Base-by-base conservation (phyloP, 2,888 invertebrate species). In the Podotricha telesiphe region DNA sequence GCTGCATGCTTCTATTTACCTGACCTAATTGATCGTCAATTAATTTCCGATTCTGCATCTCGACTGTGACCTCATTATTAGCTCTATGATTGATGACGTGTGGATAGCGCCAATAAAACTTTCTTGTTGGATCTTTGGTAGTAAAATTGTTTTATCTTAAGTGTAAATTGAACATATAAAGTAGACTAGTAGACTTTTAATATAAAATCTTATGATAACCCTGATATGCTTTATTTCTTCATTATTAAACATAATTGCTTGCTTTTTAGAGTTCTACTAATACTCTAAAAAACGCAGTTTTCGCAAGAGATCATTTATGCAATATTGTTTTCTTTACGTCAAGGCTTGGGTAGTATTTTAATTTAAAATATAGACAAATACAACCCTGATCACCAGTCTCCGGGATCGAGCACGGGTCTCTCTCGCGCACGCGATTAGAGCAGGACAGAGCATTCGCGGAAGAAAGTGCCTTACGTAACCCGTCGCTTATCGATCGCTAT, bases 381-480 rank as follows among this genome's bases (percentile, higher is more conserved):
- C 83, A 87, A 55, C 87, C 87, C 86, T 88, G 74, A n/a, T 47
- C 40, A 59, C 50, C 76, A 79, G 77, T 82, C 79, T 80, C 80
- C 77, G 78, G 74, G 79, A 76, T 73, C 69, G 68, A 74, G 72
- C 73, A 64, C 50, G 69, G 73, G 68, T 82, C 83, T 78, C 79
- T 69, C 74, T 83, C 81, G 70, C 74, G 69, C 75, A 67, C 68
- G 73, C 59, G 65, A 45, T 69, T 71, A 75, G 82, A 85, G 75
- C 75, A 80, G 77, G 86, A 84, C 74, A 71, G 72, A 70, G 69
- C 74, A 81, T 82, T 88, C 84, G 86, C 89, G 88, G 89, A 89
- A 91, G 91, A 91, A 89, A 89, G 86, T 86, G 80, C 82, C 71
- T 89, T 88, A 87, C 82, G 84, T 85, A 90, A 90, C 85, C 82